Evolutionary conservation across 1,140 invertebrate genomes (phyloP).

Genomic region (Druon quercuslanigerum): DNA sequence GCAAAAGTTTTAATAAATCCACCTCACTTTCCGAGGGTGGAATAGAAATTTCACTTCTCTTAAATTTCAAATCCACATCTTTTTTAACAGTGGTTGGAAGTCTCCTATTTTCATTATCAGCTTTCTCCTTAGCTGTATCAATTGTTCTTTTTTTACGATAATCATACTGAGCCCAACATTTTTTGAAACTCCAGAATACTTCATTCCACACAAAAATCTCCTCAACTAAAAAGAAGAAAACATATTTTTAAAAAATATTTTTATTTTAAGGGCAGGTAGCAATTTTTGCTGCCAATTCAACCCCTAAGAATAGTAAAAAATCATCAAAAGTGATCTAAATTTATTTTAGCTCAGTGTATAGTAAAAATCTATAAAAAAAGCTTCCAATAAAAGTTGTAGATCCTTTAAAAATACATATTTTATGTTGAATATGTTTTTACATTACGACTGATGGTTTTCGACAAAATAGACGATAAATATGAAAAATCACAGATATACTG

Average conservation of each 20-base stretch:
- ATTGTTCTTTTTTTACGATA: slow-evolving; percentile 15
- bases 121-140: slow-evolving; percentile 26
- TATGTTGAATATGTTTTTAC: no score
- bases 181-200: slow-evolving; percentile 52
- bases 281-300: no score
- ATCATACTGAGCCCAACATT: slow-evolving; percentile 54
- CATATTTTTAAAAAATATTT: slow-evolving; percentile 1
- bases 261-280: neutral
- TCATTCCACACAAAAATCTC: slow-evolving; percentile 60
- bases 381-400: no score
- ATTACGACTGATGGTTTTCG: no score
- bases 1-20: neutral
- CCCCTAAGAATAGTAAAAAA: no score
- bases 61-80: neutral
- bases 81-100: neutral
- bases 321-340: no score
- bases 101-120: neutral
- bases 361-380: no score
- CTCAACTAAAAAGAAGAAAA: slow-evolving; percentile 55
- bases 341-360: no score
- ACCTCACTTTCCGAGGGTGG: neutral
- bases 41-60: slow-evolving; percentile 20
- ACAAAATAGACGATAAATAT: no score
- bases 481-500: no score
- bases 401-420: no score